A percentile compares a stretch with the other conserved stretches of the same genome.
These are phyloP conservation scores for Catamblyrhynchus diadema DNA, from an alignment of 2,797 vertebrate genomes.

Conservation along the genomic window DNA sequence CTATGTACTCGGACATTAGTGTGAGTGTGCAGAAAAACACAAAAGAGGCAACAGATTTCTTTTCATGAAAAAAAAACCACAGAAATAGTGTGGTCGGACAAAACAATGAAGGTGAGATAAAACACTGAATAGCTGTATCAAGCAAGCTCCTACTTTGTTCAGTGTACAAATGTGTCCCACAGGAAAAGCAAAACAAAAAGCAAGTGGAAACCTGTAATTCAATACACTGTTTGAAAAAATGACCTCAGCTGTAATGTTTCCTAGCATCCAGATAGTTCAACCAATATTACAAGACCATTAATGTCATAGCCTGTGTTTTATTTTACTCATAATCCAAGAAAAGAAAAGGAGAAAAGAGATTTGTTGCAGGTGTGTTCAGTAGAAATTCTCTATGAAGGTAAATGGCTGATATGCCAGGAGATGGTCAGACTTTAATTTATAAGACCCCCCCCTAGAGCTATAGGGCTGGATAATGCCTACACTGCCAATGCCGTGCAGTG, in stretches of 20 bases:
- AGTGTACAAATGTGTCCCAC: background rate
- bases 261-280: constrained; percentile 5
- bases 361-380: background rate
- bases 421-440: background rate
- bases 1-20: background rate
- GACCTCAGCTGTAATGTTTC: background rate
- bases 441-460: background rate
- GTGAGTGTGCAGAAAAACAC: background rate
- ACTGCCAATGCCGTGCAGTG: background rate
- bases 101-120: background rate
- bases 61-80: background rate
- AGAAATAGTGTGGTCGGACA: background rate
- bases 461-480: background rate
- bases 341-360: background rate
- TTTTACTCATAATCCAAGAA: constrained; percentile 36
- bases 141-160: background rate
- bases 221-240: constrained; percentile 1
- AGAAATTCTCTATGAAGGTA: background rate
- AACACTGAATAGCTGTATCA: background rate
- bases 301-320: constrained; percentile 31
- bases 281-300: background rate
- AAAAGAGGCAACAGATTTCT: background rate
- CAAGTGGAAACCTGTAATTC: background rate
- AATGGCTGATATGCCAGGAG: background rate
- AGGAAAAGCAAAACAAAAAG: background rate